Evolutionary conservation across 2,797 vertebrate genomes (phyloP), one percentile per base, ranked within the genome.

Genomic region (Podargus strigoides): DNA sequence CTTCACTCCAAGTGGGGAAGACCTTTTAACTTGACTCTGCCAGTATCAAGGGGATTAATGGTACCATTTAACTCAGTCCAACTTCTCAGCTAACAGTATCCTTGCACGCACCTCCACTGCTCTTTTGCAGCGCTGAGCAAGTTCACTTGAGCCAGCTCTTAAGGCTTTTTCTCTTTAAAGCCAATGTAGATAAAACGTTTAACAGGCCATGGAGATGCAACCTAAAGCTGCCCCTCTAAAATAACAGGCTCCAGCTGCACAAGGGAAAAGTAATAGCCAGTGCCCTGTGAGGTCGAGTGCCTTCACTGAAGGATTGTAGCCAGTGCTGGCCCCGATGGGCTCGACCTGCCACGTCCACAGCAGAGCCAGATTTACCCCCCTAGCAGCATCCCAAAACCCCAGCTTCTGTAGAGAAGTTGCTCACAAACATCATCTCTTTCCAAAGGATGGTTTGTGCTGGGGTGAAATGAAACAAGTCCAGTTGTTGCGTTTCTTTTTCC

Each of bases 21-120:
- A 95, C 95, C 95, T 96, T 96, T 96, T 95, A 95, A 96, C 96
- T 93, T 95, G 96, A 95, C 92, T 93, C 96, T 89, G 86, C 41
- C 93, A 70, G 39, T 60, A 93, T 77, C 91, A 76, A 67, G 93
- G 90, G 96, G 96, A 96, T 96, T 96, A 96, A 96, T 93, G 96
- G 95, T 96, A 96, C 95, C 86, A 95, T 95, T 95, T 96, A 96
- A 95, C 81, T 90, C 84, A 9, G 81, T 55, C 95, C 96, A 96
- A 3, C 93, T 93, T 96, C 96, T 96, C 96, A 95, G 86, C 67
- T 96, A 89, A 95, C 96, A 89, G 86, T 88, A 93, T 95, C 90
- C 91, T 96, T 93, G 85, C 96, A 93, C 66, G 95, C 79, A 94
- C 89, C 94, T 90, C 93, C 90, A 63, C 49, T 14, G 86, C 93